Conservation (phyloP, 1,140 invertebrate genomes). For the Brachionus rubens region DNA sequence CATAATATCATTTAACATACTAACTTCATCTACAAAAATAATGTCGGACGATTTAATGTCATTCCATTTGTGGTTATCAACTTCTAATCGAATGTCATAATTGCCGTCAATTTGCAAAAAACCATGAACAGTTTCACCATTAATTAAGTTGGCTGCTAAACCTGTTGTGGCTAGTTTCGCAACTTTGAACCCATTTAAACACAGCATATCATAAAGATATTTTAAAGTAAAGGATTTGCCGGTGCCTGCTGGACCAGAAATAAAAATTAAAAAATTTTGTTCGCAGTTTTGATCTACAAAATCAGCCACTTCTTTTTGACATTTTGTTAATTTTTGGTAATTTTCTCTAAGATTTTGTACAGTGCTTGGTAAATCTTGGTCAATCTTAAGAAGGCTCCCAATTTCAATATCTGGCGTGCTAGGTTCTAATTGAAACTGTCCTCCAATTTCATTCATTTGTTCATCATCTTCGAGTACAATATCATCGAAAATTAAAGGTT, state of each 20-base stretch:
- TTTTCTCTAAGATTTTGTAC: no score
- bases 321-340: no score
- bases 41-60: not conserved
- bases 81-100: not conserved
- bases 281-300: no score
- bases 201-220: not conserved
- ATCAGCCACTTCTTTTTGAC: no score
- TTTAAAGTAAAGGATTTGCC: slow-evolving; percentile 7
- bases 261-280: not conserved
- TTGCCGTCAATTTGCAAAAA: not conserved
- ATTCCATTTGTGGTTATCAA: not conserved
- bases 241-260: not conserved
- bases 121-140: not conserved
- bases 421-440: no score
- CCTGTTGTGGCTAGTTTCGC: not conserved
- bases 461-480: no score
- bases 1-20: no score
- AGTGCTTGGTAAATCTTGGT: no score
- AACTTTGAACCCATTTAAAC: not conserved
- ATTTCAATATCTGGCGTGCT: no score
- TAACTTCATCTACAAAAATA: not conserved
- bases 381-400: no score
- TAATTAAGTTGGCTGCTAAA: not conserved
- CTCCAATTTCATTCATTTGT: no score
- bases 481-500: no score